Base-by-base conservation (phyloP, 2,888 invertebrate species). In the Orthosia cruda region DNA sequence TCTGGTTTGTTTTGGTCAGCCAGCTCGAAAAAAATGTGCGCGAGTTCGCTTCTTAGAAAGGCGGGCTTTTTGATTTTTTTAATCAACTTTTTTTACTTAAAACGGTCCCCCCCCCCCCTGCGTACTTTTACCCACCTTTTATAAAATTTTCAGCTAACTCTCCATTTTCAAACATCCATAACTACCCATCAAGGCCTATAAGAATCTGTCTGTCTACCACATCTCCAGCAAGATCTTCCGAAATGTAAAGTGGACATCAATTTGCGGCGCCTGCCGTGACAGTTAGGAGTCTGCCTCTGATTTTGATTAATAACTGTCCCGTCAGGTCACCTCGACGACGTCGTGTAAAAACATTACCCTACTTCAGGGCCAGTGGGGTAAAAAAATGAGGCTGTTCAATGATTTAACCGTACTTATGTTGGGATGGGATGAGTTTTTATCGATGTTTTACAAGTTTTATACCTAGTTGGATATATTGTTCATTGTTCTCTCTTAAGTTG, bases 251-350 rank as follows among this genome's bases (percentile, higher is more conserved):
- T 45, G 63, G 71, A 49, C 47, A 20, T 64, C 63, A 64, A 64
- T 23, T 76, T 54, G 63, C 54, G 58, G 45, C 61, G 16, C 45
- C 26, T 61, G 20, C 4, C 20, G 7, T 7, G 75, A 75, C 62
- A n/a, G 13, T 57, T 52, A 3, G 62, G 50, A 47, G 71, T 32
- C 71, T 63, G 63, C 15, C 23, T 47, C 49, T 54, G 71, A 76
- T 49, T 49, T 71, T 64, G 76, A 77, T 76, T 71, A 76, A 76
- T 77, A 58, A 49, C 13, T 12, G n/a, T 16, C n/a, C 9, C 32
- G 23, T 4, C 45, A n/a, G 2, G 20, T n/a, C 13, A 47, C 13
- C 20, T 26, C 4, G 20, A 16, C 32, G 49, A 52, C 3, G 1
- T 45, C 23, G 52, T 23, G 23, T 5, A 18, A 23, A 45, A 61